Evolutionary conservation across 1,140 invertebrate species (phyloP).

Genomic region (Trichoplusia ni): DNA sequence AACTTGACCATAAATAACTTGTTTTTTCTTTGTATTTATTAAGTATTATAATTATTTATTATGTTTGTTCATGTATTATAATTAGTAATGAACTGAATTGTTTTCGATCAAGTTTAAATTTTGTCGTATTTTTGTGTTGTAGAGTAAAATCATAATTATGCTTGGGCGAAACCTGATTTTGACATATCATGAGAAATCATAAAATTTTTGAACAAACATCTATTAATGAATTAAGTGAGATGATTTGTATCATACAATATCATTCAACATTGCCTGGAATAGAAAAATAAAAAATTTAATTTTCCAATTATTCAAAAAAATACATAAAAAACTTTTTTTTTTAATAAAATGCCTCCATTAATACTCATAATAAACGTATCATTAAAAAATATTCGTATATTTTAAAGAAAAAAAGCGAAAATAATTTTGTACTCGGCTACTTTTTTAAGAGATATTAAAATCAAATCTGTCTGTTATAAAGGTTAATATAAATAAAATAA

Average conservation of each 20-base stretch:
- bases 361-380: constrained; percentile 6
- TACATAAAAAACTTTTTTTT: neutral
- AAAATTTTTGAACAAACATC: neutral
- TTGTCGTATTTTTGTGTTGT: too few relatives aligned
- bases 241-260: too few relatives aligned
- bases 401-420: neutral
- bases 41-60: too few relatives aligned
- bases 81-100: too few relatives aligned
- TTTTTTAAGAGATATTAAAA: constrained; percentile 1
- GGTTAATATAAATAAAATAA: neutral
- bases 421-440: constrained; percentile 18
- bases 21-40: too few relatives aligned
- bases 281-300: neutral
- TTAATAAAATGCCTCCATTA: constrained; percentile 4
- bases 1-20: too few relatives aligned
- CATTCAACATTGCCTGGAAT: neutral
- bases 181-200: constrained; percentile 5
- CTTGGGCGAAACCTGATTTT: neutral
- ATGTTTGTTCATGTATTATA: too few relatives aligned
- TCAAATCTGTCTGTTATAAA: neutral
- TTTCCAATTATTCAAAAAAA: constrained; percentile 3
- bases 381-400: constrained; percentile 12
- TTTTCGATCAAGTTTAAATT: too few relatives aligned
- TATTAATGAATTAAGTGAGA: too few relatives aligned
- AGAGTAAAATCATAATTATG: too few relatives aligned